phyloP scores from a whole-genome alignment of 2,113 vertebrate species.

The Psilopsiagon aurifrons region DNA sequence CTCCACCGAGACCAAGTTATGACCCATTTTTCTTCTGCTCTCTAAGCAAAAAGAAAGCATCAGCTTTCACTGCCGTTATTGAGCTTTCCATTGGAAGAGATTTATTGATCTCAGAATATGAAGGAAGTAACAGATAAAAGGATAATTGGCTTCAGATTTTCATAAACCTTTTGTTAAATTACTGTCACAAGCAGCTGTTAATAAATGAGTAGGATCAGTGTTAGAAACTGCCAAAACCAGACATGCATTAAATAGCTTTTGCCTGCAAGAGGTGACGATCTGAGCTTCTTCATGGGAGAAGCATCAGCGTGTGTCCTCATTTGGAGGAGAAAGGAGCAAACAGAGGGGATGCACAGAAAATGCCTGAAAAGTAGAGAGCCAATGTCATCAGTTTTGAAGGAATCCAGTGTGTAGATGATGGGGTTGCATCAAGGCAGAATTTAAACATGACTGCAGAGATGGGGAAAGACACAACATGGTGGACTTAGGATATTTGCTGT shows the following conservation, averaged over 20 bases:
- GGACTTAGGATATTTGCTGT: not conserved
- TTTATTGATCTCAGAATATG: not conserved
- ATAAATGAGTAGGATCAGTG: not conserved
- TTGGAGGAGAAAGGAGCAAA: not conserved
- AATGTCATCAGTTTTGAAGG: not conserved
- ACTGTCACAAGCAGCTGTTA: not conserved
- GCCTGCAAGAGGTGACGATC: not conserved
- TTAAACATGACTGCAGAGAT: not conserved
- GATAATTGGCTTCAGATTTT: not conserved
- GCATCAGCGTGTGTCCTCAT: not conserved
- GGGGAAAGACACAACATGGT: not conserved
- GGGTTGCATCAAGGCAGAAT: not conserved
- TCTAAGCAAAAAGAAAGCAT: not conserved
- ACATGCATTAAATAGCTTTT: not conserved
- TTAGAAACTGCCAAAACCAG: not conserved
- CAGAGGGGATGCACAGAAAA: not conserved
- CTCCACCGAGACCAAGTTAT: not conserved
- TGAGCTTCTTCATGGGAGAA: not conserved
- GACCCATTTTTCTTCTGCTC: not conserved
- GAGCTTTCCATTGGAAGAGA: not conserved
- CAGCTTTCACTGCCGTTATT: not conserved
- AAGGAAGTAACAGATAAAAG: not conserved
- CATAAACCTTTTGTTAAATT: not conserved
- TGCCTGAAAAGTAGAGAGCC: not conserved
- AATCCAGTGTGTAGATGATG: not conserved